phyloP scores from a whole-genome alignment of 92 coral and sea anemone species.

The Umimayanthus kanabou region DNA sequence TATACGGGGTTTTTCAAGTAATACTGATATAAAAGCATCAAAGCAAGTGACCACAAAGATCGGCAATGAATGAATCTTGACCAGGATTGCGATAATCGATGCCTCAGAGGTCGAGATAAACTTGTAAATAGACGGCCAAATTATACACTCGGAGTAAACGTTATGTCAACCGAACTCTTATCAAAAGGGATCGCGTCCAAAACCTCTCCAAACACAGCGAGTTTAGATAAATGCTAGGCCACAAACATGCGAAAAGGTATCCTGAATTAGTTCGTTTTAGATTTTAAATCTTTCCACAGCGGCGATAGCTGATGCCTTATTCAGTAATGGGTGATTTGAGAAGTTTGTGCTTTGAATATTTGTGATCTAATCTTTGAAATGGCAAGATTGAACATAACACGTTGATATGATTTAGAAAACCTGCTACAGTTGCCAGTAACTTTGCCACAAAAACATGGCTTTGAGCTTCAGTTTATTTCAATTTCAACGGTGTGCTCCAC shows the following conservation, averaged over 20 bases:
- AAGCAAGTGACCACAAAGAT: slow-evolving; percentile 42
- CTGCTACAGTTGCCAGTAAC: slow-evolving; percentile 14
- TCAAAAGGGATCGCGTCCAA: background rate
- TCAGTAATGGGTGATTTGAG: slow-evolving; percentile 5
- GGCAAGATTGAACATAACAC: slow-evolving; percentile 38
- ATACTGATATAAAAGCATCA: slow-evolving; percentile 27
- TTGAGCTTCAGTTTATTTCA: background rate
- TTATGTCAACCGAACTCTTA: slow-evolving; percentile 21
- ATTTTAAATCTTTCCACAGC: background rate
- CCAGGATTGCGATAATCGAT: slow-evolving; percentile 45
- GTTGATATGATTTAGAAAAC: slow-evolving; percentile 34
- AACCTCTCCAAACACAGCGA: slow-evolving; percentile 19
- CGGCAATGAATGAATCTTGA: slow-evolving; percentile 28
- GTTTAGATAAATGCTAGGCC: background rate
- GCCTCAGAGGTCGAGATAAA: slow-evolving; percentile 33
- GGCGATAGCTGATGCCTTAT: background rate
- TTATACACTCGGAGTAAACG: slow-evolving; percentile 19
- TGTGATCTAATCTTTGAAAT: slow-evolving; percentile 44
- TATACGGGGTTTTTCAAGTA: slow-evolving; percentile 14
- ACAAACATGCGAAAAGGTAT: slow-evolving; percentile 9
- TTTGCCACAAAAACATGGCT: slow-evolving; percentile 18
- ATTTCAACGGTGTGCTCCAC: slow-evolving; percentile 8
- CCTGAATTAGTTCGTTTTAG: background rate
- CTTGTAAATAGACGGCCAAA: slow-evolving; percentile 13
- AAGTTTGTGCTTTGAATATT: slow-evolving; percentile 33